Conservation (phyloP, 2,113 vertebrate genomes). For the Corvus moneduloides region DNA sequence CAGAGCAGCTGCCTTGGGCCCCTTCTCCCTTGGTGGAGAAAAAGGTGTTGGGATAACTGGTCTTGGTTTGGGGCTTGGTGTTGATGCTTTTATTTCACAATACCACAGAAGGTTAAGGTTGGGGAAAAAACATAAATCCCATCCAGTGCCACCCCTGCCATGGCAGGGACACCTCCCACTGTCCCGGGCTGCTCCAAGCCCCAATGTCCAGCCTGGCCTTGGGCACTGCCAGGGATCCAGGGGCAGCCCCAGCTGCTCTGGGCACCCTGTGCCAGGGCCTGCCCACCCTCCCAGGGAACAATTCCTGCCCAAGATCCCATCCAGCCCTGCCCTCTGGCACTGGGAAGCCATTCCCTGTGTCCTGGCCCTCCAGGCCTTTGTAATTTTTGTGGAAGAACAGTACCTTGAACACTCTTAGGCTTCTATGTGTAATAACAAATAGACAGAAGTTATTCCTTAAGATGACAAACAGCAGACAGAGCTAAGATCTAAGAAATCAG, state of each 20-base stretch:
- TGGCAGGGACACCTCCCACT: neutral
- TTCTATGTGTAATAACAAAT: neutral
- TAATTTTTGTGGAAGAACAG: neutral
- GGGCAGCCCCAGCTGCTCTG: neutral
- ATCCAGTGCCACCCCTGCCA: accelerated
- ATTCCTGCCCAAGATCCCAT: accelerated
- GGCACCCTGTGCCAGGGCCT: neutral
- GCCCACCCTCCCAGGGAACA: neutral
- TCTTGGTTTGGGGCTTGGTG: neutral
- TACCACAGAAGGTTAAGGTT: neutral
- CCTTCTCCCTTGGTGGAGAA: neutral
- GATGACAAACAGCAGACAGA: neutral
- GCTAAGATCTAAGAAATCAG: neutral
- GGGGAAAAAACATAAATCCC: neutral
- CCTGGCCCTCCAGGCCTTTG: neutral
- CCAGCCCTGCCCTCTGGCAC: neutral
- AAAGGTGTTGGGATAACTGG: too few relatives aligned
- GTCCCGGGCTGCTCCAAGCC: neutral
- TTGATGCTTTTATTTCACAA: neutral
- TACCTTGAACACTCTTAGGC: accelerated
- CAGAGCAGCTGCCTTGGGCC: neutral
- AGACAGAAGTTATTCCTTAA: neutral
- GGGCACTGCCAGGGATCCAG: neutral
- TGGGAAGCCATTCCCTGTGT: neutral
- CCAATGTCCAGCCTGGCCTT: neutral